A percentile compares a stretch with the other conserved stretches of the same genome.
phyloP scores from a whole-genome alignment of 2,113 vertebrate genomes.

The Pelecanoides urinatrix region DNA sequence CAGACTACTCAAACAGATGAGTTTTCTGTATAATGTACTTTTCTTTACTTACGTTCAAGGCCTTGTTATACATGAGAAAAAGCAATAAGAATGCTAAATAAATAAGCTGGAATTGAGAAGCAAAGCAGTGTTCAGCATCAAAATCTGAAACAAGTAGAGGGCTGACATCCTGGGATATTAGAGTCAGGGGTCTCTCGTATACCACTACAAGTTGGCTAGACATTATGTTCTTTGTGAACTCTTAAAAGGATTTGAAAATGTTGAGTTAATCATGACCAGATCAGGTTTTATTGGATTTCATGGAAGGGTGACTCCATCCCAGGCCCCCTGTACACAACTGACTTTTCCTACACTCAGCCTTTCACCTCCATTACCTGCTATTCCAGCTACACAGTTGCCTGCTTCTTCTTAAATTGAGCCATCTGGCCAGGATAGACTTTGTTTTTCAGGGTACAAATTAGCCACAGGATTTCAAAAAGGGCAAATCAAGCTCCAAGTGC shows the following conservation, averaged over 20 bases:
- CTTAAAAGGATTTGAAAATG: conserved; percentile 27
- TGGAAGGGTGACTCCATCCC: not conserved
- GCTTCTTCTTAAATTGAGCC: not conserved
- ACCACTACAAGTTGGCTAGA: not conserved
- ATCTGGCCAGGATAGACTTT: not conserved
- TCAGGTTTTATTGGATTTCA: conserved; percentile 42
- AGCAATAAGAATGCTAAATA: not conserved
- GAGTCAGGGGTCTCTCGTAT: not conserved
- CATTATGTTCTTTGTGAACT: not conserved
- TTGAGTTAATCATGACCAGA: conserved; percentile 37
- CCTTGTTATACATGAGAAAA: not conserved
- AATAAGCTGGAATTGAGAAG: not conserved
- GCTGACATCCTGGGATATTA: conserved; percentile 12
- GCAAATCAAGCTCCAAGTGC: not conserved
- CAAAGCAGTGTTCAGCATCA: conserved; percentile 26
- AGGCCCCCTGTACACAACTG: not conserved
- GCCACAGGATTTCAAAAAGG: not conserved
- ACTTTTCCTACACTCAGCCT: not conserved
- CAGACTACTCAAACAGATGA: not conserved
- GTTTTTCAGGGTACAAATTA: conserved; percentile 7
- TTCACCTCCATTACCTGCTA: conserved; percentile 38
- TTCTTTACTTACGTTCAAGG: not conserved
- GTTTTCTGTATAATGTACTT: not conserved
- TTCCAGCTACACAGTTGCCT: not conserved
- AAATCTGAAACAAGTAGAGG: not conserved